Conservation (phyloP, 2,113 vertebrate species). For the Oxyruncus cristatus region DNA sequence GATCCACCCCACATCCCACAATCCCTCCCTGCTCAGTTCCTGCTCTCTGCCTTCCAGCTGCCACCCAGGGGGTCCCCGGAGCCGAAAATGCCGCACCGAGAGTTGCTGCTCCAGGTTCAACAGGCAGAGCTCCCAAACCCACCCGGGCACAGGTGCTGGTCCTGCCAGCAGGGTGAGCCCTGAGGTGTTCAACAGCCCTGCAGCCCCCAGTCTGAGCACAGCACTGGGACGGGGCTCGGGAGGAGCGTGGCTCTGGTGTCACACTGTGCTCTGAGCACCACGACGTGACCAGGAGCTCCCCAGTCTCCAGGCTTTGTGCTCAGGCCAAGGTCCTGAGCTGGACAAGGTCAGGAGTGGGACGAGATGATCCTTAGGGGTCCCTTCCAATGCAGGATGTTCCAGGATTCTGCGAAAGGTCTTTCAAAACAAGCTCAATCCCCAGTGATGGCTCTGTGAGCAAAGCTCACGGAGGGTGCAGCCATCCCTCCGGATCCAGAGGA, state of each 20-base stretch:
- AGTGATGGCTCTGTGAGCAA: fast-evolving
- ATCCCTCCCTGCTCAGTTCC: neutral
- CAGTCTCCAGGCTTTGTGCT: fast-evolving
- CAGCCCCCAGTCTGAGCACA: fast-evolving
- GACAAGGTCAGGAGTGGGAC: neutral
- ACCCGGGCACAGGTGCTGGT: fast-evolving
- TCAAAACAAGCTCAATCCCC: neutral
- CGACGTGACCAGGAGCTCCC: neutral
- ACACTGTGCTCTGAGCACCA: neutral
- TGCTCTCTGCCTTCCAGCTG: neutral
- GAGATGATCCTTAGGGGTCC: neutral
- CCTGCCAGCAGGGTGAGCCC: neutral
- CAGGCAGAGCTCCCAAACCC: fast-evolving
- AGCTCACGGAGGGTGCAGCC: neutral
- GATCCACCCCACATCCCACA: neutral
- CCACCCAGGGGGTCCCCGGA: fast-evolving
- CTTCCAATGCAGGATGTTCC: neutral
- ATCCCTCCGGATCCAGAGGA: fast-evolving
- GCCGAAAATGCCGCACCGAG: fast-evolving
- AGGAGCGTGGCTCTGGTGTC: neutral
- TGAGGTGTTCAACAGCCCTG: neutral
- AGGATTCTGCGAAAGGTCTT: neutral
- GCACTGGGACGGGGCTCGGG: fast-evolving
- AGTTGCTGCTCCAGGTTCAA: neutral
- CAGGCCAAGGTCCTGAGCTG: neutral